Base-by-base conservation (phyloP, 2,113 vertebrate genomes). In the Bubo scandiacus region DNA sequence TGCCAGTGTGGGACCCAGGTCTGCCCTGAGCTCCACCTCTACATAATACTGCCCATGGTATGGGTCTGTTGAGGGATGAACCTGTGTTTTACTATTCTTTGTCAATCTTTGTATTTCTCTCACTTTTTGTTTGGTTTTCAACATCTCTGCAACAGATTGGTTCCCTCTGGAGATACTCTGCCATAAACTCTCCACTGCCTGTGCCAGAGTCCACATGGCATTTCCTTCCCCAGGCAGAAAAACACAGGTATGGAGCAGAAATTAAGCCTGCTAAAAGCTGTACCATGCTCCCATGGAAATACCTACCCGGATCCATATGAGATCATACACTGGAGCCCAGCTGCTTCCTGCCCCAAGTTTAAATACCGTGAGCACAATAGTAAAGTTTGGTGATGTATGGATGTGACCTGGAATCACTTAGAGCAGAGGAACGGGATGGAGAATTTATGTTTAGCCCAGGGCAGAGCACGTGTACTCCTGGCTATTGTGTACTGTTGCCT, bases 341-440 rank as follows among this genome's bases (percentile, higher is more conserved):
- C 96, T 96, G 92, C 94, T 96, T 96, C 92, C 92, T 96, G 86
- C 90, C 91, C 79, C 43, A 23, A 42, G 92, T 94, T 95, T 92
- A 96, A 94, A 63, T 71, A 86, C 86, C 1, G 0, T 59, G 57
- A 92, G 86, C 80, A 85, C 85, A 93, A 86, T 3, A 91, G 80
- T 93, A 73, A 91, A 90, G 79, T 94, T 93, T 65, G 1, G 9
- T 96, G 93, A 93, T 94, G 92, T 81, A 92, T 95, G 73, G 70
- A 86, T 87, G 88, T 94, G 96, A 91, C 94, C 92, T 95, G 94
- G 96, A 95, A 96, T 92, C 95, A 93, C 65, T 96, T 96, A 96
- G 51, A 93, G 88, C 57, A 65, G 86, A 94, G 61, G 81, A 94
- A 52, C 0, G 0, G 68, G 77, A 81, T 79, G 81, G 83, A 92